These are phyloP conservation scores for Eumeta japonica DNA, from an alignment of 1,140 invertebrate genomes.

Conservation along the genomic window DNA sequence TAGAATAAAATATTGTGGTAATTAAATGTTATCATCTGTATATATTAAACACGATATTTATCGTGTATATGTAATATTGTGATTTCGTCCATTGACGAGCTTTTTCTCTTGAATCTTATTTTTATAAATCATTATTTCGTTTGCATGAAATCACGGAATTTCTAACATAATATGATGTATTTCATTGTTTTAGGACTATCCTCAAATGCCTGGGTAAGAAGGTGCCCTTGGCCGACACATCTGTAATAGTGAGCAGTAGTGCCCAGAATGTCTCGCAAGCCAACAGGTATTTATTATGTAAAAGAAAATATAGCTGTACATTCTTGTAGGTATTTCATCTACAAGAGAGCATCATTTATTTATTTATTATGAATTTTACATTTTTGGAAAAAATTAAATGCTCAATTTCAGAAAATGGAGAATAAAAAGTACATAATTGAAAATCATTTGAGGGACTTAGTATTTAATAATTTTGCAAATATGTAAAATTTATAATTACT, in stretches of 20 bases:
- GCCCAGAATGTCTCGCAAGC: constrained; percentile 69
- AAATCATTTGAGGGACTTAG: too few species aligned
- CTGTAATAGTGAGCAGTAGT: constrained; percentile 68
- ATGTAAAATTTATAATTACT: too few species aligned
- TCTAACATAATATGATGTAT: constrained; percentile 11
- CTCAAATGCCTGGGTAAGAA: constrained; percentile 81
- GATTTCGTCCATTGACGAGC: neutral
- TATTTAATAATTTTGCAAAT: too few species aligned
- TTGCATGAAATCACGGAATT: too few species aligned
- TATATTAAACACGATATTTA: constrained; percentile 1
- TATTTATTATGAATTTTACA: neutral
- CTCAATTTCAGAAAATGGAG: too few species aligned
- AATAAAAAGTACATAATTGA: too few species aligned
- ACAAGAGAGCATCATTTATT: neutral
- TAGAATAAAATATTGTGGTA: too few species aligned
- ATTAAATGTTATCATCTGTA: neutral
- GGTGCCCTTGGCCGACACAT: constrained; percentile 74
- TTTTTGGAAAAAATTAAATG: too few species aligned
- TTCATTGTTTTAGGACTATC: constrained; percentile 74
- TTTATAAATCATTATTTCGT: constrained; percentile 8
- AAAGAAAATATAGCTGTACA: neutral
- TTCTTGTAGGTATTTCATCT: neutral
- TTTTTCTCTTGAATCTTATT: neutral
- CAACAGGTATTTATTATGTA: constrained; percentile 50
- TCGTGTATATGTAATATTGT: constrained; percentile 7